Evolutionary conservation across 2,888 invertebrate genomes (phyloP), one percentile per base, ranked within the genome.

Genomic region (Hydrotaea cyrtoneurina): DNA sequence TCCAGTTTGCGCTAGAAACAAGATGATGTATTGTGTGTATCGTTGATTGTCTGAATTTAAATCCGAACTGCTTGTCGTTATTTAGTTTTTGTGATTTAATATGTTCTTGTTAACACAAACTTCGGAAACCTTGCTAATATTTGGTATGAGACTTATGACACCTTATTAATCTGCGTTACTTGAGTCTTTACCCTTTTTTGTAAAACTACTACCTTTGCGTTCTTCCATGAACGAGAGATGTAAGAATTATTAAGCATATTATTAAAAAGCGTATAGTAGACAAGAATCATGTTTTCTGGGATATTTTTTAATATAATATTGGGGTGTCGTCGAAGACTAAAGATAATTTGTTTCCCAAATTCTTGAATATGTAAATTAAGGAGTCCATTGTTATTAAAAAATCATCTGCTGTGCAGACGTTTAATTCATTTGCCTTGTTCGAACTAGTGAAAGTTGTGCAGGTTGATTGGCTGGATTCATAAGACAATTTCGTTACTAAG

Each of bases 1-100:
- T n/a, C n/a, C n/a, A n/a, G n/a, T n/a, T n/a, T n/a, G n/a, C n/a
- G n/a, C n/a, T n/a, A n/a, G n/a, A n/a, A 66, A 31, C 26, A 46
- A 57, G 62, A 57, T 46, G 75, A 69, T 10, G 59, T 19, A n/a
- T n/a, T n/a, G n/a, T n/a, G n/a, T n/a, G n/a, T n/a, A n/a, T n/a
- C n/a, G n/a, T n/a, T n/a, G n/a, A n/a, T n/a, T 80, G 69, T 59
- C 17, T 66, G 57, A 46, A 46, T 69, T 80, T 75, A 46, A 75
- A 69, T 0, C 59, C 59, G n/a, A n/a, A n/a, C n/a, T n/a, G n/a
- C n/a, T n/a, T n/a, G n/a, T n/a, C n/a, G n/a, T n/a, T n/a, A n/a
- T 43, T 11, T 39, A 39, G 39, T 5, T 39, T 11, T 36, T 50
- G 13, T 53, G 26, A 31, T 8, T 77, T n/a, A 19, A 19, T 10